These are phyloP conservation scores for Dichetophora obliterata DNA, from an alignment of 2,888 invertebrate genomes.

Conservation along the genomic window DNA sequence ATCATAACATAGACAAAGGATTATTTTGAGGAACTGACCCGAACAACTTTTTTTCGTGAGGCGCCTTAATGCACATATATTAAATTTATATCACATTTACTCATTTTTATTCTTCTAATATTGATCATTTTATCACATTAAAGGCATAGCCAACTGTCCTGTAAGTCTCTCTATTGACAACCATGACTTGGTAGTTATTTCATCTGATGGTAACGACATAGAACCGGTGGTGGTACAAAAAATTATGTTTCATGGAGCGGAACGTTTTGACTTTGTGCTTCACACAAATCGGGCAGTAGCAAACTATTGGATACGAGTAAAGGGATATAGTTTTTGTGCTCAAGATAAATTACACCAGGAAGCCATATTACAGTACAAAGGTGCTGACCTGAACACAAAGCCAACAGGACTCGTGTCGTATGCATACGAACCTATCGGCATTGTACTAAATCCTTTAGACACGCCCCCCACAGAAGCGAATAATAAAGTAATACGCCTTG, in stretches of 20 bases:
- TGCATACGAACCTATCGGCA: constrained; percentile 54
- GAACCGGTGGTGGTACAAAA: constrained; percentile 62
- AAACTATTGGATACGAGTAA: constrained; percentile 65
- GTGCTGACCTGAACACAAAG: constrained; percentile 52
- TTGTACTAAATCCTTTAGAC: constrained; percentile 59
- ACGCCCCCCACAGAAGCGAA: constrained; percentile 44
- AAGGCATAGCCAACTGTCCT: constrained; percentile 62
- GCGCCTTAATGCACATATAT: no score
- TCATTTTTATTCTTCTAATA: neutral
- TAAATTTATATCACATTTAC: neutral
- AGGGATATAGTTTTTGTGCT: constrained; percentile 62
- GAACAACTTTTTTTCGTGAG: no score
- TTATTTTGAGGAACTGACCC: no score
- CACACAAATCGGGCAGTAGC: constrained; percentile 59
- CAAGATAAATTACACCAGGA: constrained; percentile 60
- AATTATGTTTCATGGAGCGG: constrained; percentile 60
- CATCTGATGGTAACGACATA: constrained; percentile 63
- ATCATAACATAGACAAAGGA: no score
- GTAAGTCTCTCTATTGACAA: constrained; percentile 60
- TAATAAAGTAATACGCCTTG: constrained; percentile 49
- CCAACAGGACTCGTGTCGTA: constrained; percentile 56
- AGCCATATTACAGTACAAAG: constrained; percentile 62
- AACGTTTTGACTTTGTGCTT: constrained; percentile 63
- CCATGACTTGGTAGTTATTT: constrained; percentile 60
- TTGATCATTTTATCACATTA: neutral